These are phyloP conservation scores for Harpegnathos saltator DNA, from an alignment of 1,140 invertebrate species.

Conservation along the genomic window DNA sequence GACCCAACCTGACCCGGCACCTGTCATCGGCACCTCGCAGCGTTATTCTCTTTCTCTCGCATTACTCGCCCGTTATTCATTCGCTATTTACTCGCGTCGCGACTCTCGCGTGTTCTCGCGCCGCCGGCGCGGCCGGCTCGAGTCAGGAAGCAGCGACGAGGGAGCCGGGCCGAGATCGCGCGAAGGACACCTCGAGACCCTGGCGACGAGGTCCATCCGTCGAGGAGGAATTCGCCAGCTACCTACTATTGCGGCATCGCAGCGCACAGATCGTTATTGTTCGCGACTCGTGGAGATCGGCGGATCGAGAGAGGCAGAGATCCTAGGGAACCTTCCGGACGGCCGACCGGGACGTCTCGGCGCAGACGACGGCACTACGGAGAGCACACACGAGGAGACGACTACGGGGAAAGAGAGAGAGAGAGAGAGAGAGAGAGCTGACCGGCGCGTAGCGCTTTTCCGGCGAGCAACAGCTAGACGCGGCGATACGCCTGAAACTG, in stretches of 20 bases:
- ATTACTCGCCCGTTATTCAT: no score
- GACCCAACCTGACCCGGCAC: neutral
- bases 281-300: neutral
- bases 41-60: neutral
- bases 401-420: neutral
- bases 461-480: conserved; percentile 55
- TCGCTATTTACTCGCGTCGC: no score
- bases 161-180: neutral
- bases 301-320: neutral
- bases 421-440: neutral
- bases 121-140: no score
- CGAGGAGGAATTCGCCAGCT: neutral
- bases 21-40: neutral
- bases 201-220: neutral
- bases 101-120: no score
- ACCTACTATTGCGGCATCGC: conserved; percentile 18
- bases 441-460: conserved; percentile 27
- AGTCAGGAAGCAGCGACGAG: no score
- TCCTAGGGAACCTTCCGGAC: neutral
- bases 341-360: neutral
- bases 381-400: neutral
- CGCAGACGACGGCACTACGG: neutral
- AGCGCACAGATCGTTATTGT: conserved; percentile 13
- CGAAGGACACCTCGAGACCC: neutral
- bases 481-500: conserved; percentile 76